Evolutionary conservation across 2,797 vertebrate genomes (phyloP).

Genomic region (Hozukius guyotensis): DNA sequence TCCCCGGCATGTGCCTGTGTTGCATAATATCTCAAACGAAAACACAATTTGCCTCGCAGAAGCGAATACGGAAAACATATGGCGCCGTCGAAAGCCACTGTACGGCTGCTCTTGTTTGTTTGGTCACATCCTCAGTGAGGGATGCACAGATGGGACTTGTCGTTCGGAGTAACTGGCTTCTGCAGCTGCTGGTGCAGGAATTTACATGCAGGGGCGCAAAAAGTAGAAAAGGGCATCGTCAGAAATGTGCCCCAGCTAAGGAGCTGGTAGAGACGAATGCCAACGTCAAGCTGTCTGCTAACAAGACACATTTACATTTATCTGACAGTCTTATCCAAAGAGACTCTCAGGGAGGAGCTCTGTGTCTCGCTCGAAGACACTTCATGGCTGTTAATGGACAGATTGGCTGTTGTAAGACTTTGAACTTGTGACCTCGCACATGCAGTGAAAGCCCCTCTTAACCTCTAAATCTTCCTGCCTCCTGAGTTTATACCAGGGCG

Average conservation of each 20-base stretch:
- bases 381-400: slow-evolving; percentile 37
- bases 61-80: slow-evolving; percentile 49
- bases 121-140: slow-evolving; percentile 17
- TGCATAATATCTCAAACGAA: slow-evolving; percentile 52
- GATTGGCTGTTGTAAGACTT: slow-evolving; percentile 39
- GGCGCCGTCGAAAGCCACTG: slow-evolving; percentile 18
- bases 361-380: slow-evolving; percentile 14
- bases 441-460: background rate
- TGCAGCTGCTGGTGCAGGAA: slow-evolving; percentile 34
- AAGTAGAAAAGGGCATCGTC: background rate
- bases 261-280: slow-evolving; percentile 34
- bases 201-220: slow-evolving; percentile 4
- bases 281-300: slow-evolving; percentile 48
- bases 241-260: slow-evolving; percentile 30
- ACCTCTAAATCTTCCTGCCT: background rate
- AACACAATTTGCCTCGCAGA: slow-evolving; percentile 27
- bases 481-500: background rate
- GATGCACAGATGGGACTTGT: slow-evolving; percentile 53
- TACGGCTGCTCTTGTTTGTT: slow-evolving; percentile 26
- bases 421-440: slow-evolving; percentile 48
- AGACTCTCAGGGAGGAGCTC: slow-evolving; percentile 11
- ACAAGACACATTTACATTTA: slow-evolving; percentile 47
- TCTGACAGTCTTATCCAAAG: slow-evolving; percentile 25
- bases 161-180: slow-evolving; percentile 9
- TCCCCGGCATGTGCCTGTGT: slow-evolving; percentile 27